Conservation (phyloP, 2,113 vertebrate genomes). For the Onychostoma macrolepis region DNA sequence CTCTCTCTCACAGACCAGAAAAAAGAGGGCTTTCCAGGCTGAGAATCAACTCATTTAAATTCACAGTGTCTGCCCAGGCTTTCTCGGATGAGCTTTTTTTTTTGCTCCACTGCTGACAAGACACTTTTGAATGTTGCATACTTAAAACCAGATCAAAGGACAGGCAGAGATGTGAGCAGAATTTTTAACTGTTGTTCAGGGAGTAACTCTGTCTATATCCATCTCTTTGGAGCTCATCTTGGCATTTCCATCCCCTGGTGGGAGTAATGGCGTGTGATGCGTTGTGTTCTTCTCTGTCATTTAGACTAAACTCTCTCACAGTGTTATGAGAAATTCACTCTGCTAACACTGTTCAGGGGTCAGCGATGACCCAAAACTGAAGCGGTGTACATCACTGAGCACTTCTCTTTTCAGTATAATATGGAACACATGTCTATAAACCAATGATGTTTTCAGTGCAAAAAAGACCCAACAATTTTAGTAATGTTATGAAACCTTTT, state of each 20-base stretch:
- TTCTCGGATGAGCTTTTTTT: slow-evolving; percentile 70
- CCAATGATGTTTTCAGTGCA: background rate
- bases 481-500: slow-evolving; percentile 5
- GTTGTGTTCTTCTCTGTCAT: slow-evolving; percentile 40
- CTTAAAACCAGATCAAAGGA: slow-evolving; percentile 73
- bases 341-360: background rate
- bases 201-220: slow-evolving; percentile 8
- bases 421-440: background rate
- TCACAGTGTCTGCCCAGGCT: slow-evolving; percentile 69
- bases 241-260: background rate
- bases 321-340: background rate
- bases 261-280: slow-evolving; percentile 38
- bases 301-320: slow-evolving; percentile 17
- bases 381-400: background rate
- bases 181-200: slow-evolving; percentile 34
- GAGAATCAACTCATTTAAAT: slow-evolving; percentile 73
- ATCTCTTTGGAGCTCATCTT: slow-evolving; percentile 29
- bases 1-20: background rate
- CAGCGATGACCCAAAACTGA: background rate
- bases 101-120: slow-evolving; percentile 73
- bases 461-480: background rate
- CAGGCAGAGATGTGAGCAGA: slow-evolving; percentile 17
- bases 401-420: background rate
- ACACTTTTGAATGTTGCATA: slow-evolving; percentile 73
- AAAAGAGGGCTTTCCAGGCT: slow-evolving; percentile 55